phyloP scores from a whole-genome alignment of 1,140 invertebrate genomes.

The Zophobas atratus region DNA sequence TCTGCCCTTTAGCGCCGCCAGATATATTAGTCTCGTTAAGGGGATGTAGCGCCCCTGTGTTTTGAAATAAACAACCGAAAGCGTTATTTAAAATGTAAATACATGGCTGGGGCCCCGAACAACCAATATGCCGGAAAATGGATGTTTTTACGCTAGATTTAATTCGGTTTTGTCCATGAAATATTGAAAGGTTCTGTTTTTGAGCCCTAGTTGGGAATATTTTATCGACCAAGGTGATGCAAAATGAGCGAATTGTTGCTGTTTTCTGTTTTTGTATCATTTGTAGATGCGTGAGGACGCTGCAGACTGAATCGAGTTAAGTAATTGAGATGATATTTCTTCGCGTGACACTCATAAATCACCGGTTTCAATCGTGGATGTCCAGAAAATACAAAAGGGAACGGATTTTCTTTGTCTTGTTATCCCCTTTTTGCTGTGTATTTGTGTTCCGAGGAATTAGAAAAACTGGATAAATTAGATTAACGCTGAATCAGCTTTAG shows the following conservation, averaged over 20 bases:
- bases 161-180: slow-evolving; percentile 21
- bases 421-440: background rate
- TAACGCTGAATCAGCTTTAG: too few relatives aligned
- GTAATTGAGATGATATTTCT: slow-evolving; percentile 57
- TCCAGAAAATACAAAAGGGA: slow-evolving; percentile 52
- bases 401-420: slow-evolving; percentile 48
- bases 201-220: background rate
- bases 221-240: background rate
- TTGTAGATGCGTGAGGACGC: slow-evolving; percentile 9
- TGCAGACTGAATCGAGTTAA: slow-evolving; percentile 8
- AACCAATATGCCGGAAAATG: slow-evolving; percentile 28
- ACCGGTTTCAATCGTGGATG: slow-evolving; percentile 54
- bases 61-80: slow-evolving; percentile 44
- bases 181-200: slow-evolving; percentile 18
- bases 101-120: background rate
- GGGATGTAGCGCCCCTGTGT: slow-evolving; percentile 23
- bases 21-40: slow-evolving; percentile 36
- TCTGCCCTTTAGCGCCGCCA: background rate
- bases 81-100: slow-evolving; percentile 44
- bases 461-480: too few relatives aligned
- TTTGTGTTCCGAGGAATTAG: too few relatives aligned
- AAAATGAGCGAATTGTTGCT: background rate
- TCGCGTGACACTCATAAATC: slow-evolving; percentile 50
- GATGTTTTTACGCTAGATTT: slow-evolving; percentile 44
- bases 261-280: slow-evolving; percentile 14